Conservation (phyloP, 53 echinoderm and acorn worm genomes). For the Arbacia lixula region DNA sequence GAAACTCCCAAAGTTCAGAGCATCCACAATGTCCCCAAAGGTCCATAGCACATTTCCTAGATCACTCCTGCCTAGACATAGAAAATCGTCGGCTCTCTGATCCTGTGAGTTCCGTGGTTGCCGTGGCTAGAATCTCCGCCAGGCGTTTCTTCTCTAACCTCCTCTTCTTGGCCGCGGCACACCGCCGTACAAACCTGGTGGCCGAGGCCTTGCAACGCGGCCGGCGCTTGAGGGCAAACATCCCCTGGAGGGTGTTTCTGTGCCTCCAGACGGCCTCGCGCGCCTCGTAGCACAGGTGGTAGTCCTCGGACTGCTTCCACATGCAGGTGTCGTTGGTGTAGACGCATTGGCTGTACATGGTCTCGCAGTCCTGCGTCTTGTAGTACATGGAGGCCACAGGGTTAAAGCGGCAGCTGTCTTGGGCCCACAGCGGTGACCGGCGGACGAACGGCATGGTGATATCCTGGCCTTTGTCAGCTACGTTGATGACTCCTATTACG, state of each 20-base stretch:
- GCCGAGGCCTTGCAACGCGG: constrained; percentile 1
- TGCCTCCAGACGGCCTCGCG: constrained; percentile 27
- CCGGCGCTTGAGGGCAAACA: background rate
- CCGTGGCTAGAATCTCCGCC: too few species aligned
- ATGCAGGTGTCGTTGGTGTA: constrained; percentile 20
- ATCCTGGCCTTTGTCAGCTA: background rate
- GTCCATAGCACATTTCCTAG: too few species aligned
- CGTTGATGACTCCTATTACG: constrained; percentile 20
- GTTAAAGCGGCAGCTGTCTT: constrained; percentile 38
- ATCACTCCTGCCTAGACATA: too few species aligned
- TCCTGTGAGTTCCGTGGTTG: too few species aligned
- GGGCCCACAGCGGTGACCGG: constrained; percentile 22
- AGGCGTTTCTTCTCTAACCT: too few species aligned
- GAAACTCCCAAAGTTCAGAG: too few species aligned
- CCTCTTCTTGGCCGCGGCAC: background rate
- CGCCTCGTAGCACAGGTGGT: constrained; percentile 38
- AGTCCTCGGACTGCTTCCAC: constrained; percentile 8
- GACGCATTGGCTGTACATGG: constrained; percentile 21
- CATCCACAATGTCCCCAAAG: too few species aligned
- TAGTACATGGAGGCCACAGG: constrained; percentile 23
- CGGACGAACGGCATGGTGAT: background rate
- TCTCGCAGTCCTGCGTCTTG: constrained; percentile 25
- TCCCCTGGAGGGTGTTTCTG: background rate
- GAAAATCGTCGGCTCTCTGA: too few species aligned
- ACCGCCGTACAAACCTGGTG: constrained; percentile 8